Evolutionary conservation across 2,113 vertebrate species (phyloP).

Genomic region (Aspidoscelis tigris): DNA sequence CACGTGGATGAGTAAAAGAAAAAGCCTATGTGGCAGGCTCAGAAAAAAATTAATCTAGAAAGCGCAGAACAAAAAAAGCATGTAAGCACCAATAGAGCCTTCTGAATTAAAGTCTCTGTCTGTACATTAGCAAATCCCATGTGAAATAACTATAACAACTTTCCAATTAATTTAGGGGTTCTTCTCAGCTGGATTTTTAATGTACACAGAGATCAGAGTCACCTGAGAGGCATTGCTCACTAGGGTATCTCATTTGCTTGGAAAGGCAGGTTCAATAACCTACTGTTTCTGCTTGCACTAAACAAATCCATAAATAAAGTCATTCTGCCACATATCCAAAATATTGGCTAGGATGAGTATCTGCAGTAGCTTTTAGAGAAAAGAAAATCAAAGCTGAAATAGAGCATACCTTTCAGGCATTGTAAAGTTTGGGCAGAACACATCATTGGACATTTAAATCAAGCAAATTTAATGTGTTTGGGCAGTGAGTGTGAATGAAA

Average conservation of each 20-base stretch:
- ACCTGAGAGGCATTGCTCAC: conserved; percentile 47
- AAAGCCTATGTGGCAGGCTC: background rate
- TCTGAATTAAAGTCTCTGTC: background rate
- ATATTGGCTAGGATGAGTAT: background rate
- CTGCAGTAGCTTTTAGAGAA: background rate
- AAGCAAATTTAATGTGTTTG: too few species aligned
- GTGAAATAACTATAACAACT: background rate
- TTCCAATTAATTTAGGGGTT: conserved; percentile 71
- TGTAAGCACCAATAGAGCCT: background rate
- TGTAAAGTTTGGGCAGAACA: too few species aligned
- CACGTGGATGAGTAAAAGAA: background rate
- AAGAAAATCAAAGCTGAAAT: background rate
- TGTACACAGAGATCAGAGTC: conserved; percentile 43
- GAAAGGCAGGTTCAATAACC: conserved; percentile 42
- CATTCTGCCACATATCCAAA: conserved; percentile 4
- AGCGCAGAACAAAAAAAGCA: background rate
- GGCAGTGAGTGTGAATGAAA: too few species aligned
- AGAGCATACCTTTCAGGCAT: background rate
- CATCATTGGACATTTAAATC: too few species aligned
- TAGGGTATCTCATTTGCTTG: conserved; percentile 52
- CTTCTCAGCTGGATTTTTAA: conserved; percentile 54
- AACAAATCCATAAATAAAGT: conserved; percentile 47
- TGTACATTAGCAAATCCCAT: background rate
- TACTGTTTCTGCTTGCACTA: conserved; percentile 4
- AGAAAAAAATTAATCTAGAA: background rate